Evolutionary conservation across 2,888 invertebrate species (phyloP), one percentile per base, ranked within the genome.

Genomic region (Litoditis marina): DNA sequence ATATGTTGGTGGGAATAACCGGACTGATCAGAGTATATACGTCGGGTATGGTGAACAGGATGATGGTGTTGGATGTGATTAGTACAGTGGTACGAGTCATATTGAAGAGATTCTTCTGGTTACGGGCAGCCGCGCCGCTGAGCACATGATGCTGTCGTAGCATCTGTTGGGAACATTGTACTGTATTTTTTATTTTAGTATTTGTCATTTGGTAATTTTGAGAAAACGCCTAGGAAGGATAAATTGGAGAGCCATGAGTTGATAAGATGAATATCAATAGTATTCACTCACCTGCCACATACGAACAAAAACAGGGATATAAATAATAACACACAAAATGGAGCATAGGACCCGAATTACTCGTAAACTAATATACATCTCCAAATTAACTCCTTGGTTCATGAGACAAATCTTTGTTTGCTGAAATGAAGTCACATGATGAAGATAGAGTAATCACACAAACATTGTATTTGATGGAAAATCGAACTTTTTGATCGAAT

Each of bases 21-120:
- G 71, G 69, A 1, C 51, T 64, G 53, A 69, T 62, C 47, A 65
- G 66, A 13, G 67, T 62, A 1, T 67, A 66, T 7, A 69, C 7
- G 50, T 72, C 71, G 2, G 71, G 71, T 11, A 72, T 52, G 2
- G 71, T 72, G 49, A 72, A 72, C 8, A 72, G 53, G 5, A 65
- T 46, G 8, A 72, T 55, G 1, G 66, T 69, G 52, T 68, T 72
- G 25, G 65, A 58, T 11, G 71, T 72, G 7, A 72, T 66, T 55
- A 72, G 32, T 13, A 63, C 67, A 32, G 69, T 63, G 1, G 71
- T 72, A 8, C 63, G 51, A 16, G 71, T 72, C 66, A 72, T 62
- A 22, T 55, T 65, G 30, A 69, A 11, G 7, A 72, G 39, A n/a
- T 58, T 58, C 57, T 58, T 58, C 31, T 58, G 57, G 16, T 46